Conservation (phyloP, 2,888 invertebrate genomes). For the Osmoderma eremita region DNA sequence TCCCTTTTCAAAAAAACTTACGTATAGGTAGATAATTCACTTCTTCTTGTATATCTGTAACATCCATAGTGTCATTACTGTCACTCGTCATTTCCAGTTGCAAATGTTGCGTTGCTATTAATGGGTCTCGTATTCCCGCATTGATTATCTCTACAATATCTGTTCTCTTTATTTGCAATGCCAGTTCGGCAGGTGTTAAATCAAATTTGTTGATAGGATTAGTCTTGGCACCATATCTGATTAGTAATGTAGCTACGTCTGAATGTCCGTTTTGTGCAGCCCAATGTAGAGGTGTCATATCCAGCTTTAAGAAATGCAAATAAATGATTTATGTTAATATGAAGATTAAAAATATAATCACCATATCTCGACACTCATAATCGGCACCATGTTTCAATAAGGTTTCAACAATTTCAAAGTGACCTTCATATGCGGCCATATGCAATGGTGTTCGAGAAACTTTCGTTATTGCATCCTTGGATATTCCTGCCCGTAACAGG, state of each 20-base stretch:
- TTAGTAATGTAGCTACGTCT: constrained; percentile 73
- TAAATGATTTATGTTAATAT: constrained; percentile 33
- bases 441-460: constrained; percentile 92
- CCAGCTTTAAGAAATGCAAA: constrained; percentile 67
- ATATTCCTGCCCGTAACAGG: constrained; percentile 85
- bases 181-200: constrained; percentile 75
- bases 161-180: constrained; percentile 71
- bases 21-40: constrained; percentile 47
- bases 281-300: constrained; percentile 96
- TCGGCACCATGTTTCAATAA: constrained; percentile 76
- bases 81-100: constrained; percentile 45
- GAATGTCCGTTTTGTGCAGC: constrained; percentile 85
- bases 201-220: constrained; percentile 77
- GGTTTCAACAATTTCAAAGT: constrained; percentile 76
- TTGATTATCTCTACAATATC: constrained; percentile 71
- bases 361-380: constrained; percentile 82
- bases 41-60: constrained; percentile 40
- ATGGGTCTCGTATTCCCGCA: constrained; percentile 51
- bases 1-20: constrained; percentile 30
- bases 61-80: constrained; percentile 43
- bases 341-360: constrained; percentile 54
- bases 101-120: constrained; percentile 50
- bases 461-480: constrained; percentile 89
- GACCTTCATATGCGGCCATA: constrained; percentile 87
- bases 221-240: constrained; percentile 80